phyloP scores from a whole-genome alignment of 2,113 vertebrate genomes.

The Alligator sinensis region DNA sequence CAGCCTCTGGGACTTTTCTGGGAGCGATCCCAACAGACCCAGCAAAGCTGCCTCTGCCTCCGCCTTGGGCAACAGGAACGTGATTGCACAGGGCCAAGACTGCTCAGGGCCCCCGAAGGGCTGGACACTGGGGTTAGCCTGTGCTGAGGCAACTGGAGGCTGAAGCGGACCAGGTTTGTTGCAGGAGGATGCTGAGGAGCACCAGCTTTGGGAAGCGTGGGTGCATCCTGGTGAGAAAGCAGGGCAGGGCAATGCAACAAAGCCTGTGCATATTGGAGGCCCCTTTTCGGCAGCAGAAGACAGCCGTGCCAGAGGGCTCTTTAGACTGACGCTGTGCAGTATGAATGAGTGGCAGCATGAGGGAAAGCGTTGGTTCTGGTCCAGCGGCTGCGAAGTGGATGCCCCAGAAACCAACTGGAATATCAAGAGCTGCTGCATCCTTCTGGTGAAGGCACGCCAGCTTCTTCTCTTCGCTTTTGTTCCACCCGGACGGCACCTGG shows the following conservation, averaged over 20 bases:
- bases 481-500: background rate
- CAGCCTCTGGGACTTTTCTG: background rate
- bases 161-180: background rate
- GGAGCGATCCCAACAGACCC: background rate
- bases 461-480: background rate
- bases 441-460: background rate
- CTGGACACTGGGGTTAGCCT: accelerated
- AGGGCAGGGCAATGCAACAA: background rate
- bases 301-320: background rate
- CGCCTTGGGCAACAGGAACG: background rate
- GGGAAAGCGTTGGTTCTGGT: background rate
- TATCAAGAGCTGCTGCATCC: background rate
- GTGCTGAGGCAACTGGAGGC: background rate
- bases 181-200: background rate
- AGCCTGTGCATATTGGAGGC: background rate
- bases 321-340: background rate
- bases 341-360: background rate
- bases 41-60: accelerated
- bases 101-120: background rate
- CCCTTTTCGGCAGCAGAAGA: background rate
- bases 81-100: background rate
- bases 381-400: background rate
- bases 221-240: background rate
- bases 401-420: background rate
- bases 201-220: accelerated